Percentiles rank a stretch among this genome's conserved stretches.
These are phyloP conservation scores for Caloenas nicobarica DNA, from an alignment of 2,113 vertebrate genomes.

Conservation along the genomic window DNA sequence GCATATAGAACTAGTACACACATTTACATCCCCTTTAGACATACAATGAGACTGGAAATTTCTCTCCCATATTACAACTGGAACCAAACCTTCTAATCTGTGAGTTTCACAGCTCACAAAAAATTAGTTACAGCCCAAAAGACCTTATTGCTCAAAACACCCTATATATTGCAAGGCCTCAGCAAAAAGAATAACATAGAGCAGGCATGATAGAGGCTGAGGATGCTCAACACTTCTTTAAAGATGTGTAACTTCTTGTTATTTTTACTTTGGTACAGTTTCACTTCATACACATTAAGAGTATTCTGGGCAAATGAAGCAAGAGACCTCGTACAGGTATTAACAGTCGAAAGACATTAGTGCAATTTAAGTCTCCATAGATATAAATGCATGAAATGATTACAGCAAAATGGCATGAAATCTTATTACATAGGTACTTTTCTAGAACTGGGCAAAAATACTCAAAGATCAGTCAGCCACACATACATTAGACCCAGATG, in stretches of 20 bases:
- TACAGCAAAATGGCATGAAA: not conserved
- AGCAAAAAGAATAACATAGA: not conserved
- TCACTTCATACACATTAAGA: not conserved
- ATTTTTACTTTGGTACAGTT: not conserved
- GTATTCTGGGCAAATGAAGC: not conserved
- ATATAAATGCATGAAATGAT: not conserved
- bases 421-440: not conserved
- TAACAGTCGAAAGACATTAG: not conserved
- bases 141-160: not conserved
- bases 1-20: not conserved
- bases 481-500: slow-evolving; percentile 75
- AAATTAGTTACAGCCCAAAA: not conserved
- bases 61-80: not conserved
- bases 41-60: not conserved
- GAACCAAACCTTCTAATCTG: not conserved
- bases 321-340: not conserved
- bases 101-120: not conserved
- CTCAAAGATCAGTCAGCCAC: not conserved
- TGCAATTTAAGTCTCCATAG: not conserved
- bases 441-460: not conserved
- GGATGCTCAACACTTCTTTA: not conserved
- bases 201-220: not conserved
- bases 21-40: not conserved
- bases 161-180: not conserved
- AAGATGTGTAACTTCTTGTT: not conserved